Evolutionary conservation across 2,113 vertebrate species (phyloP).

Genomic region (Alouatta palliata): DNA sequence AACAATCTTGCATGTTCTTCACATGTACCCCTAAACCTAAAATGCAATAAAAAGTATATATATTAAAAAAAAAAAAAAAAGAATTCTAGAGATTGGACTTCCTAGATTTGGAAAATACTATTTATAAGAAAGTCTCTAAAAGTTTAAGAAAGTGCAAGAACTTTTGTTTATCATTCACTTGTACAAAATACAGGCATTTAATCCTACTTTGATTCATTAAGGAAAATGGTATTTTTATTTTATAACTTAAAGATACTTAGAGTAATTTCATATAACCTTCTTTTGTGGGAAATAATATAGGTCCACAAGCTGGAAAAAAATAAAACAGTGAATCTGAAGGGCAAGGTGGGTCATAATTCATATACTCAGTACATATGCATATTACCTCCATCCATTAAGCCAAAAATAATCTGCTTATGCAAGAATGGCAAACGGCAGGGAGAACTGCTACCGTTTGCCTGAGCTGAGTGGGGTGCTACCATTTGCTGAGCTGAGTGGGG

Average conservation of each 20-base stretch:
- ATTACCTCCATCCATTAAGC: neutral
- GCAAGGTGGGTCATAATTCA: neutral
- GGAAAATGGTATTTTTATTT: neutral
- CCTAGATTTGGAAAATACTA: neutral
- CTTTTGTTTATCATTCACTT: neutral
- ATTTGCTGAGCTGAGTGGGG: neutral
- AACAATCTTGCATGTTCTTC: too few species aligned
- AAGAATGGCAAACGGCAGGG: neutral
- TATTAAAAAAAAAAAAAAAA: too few species aligned
- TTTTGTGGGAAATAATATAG: neutral
- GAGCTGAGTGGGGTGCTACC: fast-evolving
- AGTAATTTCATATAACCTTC: neutral
- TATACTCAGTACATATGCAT: neutral
- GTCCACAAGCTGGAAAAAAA: neutral
- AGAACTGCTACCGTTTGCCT: neutral
- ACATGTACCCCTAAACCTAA: too few species aligned
- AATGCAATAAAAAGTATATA: too few species aligned
- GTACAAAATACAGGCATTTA: neutral
- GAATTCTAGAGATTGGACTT: neutral
- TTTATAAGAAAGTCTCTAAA: neutral
- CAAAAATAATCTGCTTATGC: neutral
- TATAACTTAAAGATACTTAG: neutral
- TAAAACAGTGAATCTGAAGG: neutral
- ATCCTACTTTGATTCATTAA: neutral
- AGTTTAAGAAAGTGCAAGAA: neutral